phyloP scores from a whole-genome alignment of 2,888 invertebrate species.

The Drosophila cognata region DNA sequence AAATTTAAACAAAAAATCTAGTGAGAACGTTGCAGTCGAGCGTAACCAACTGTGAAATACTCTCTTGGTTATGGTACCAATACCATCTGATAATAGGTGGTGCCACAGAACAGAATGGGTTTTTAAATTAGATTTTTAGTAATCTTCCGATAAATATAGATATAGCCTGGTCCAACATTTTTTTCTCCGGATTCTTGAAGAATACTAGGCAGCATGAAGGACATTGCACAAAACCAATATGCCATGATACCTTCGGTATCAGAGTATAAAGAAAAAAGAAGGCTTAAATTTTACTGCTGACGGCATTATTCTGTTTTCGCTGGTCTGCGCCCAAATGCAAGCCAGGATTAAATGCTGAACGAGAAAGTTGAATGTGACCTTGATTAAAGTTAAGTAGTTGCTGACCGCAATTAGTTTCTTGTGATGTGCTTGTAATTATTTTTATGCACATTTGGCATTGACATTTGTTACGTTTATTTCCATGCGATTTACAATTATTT shows the following conservation, averaged over 20 bases:
- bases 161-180: too few species aligned
- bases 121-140: too few species aligned
- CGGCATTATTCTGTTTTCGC: constrained; percentile 22
- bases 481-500: background rate
- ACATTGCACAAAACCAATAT: background rate
- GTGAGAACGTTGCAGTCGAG: background rate
- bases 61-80: too few species aligned
- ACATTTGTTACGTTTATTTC: background rate
- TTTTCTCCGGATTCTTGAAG: too few species aligned
- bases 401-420: background rate
- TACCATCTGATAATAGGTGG: too few species aligned
- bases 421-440: background rate
- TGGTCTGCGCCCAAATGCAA: background rate
- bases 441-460: background rate
- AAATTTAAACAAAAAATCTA: background rate
- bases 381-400: background rate
- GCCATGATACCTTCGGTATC: background rate
- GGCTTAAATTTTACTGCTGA: background rate
- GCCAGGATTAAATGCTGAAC: constrained; percentile 5
- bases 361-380: constrained; percentile 21
- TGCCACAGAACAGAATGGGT: too few species aligned
- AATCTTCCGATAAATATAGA: too few species aligned
- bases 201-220: too few species aligned
- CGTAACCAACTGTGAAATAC: background rate
- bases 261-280: background rate